Evolutionary conservation across 1,140 invertebrate species (phyloP), one percentile per base, ranked within the genome.

Genomic region (Drosophila tropicalis): DNA sequence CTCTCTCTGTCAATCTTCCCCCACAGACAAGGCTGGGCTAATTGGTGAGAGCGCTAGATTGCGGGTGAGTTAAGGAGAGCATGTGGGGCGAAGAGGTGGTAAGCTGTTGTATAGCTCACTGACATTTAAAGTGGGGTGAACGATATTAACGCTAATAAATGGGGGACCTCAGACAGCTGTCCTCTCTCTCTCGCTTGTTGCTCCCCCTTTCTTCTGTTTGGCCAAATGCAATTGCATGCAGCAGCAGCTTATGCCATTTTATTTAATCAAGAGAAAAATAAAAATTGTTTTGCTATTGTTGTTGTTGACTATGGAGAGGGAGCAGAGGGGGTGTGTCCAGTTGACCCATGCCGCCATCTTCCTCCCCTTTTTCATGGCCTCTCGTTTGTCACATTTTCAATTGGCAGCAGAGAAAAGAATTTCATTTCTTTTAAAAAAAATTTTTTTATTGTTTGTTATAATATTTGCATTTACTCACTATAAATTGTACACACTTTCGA

Each of bases 61-160:
- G 36, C 1, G 15, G 7, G 29, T 5, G 3, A 29, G 5, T 29
- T 29, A 29, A 29, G 5, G 29, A 29, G 5, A 29, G 29, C 29
- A 29, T 29, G 29, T 0, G 15, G 41, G 41, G 7, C 4, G n/a
- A 15, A n/a, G 5, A 5, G n/a, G 44, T 3, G 17, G 3, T 51
- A 47, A 22, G 22, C 22, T n/a, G n/a, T n/a, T 22, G 3, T 47
- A 47, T 19, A 76, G 72, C 76, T 67, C 74, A 78, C 84, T 89
- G 84, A 89, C 84, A 89, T 89, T 84, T 89, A 73, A 81, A 89
- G 84, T 89, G 84, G 84, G 84, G 84, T 89, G 84, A 89, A 89
- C 71, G 77, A 89, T 89, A 89, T 89, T 89, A 89, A 84, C 77
- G 80, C 83, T 89, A 87, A 89, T 87, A 87, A 87, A 83, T 87